Base-by-base conservation (phyloP, 35 echinoderm and acorn worm species). In the Nesometra sesokonis region DNA sequence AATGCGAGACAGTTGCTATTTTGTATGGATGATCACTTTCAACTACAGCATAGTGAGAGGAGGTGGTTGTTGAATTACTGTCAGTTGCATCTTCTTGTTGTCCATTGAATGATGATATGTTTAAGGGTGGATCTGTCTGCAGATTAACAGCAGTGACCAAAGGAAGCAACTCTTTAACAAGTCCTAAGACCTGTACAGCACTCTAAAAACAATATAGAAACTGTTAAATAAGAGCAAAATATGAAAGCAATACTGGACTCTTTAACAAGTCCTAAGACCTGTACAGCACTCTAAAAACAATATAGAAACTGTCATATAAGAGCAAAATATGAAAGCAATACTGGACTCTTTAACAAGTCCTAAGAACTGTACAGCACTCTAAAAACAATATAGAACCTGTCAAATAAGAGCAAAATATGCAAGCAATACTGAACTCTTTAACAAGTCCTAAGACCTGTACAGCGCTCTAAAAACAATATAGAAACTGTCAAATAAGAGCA, bases 11-110 rank as follows among this genome's bases (percentile, higher is more conserved):
- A 19, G 96, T 92, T 17, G 95, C 89, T 34, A 89, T 86, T 79
- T 94, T 93, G 46, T 99, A 99, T 0, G 96, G 96, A 46, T 99
- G 96, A 37, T 99, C 93, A 84, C 96, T 94, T 82, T 99, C 96
- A 5, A 99, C 92, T 80, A 93, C 81, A 32, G 93, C 87, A 79
- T 99, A 92, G 47, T 93, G 87, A 29, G 85, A 79, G 82, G 95
- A 99, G 35, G 92, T 99, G 11, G 96, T 99, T 40, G 92, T 47
- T 27, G 82, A 87, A 38, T 86, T 84, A 32, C 82, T 87, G 57
- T 85, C 88, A 39, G 81, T 83, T 19, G 23, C 2, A 87, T 86
- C 90, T 77, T 37, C 80, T 85, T 81, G 85, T 81, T 88, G 86
- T 40, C 86, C 80, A 79, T 39, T 85, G 57, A 35, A 36, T 76